phyloP scores from a whole-genome alignment of 2,797 vertebrate species.

The Potorous gilbertii region DNA sequence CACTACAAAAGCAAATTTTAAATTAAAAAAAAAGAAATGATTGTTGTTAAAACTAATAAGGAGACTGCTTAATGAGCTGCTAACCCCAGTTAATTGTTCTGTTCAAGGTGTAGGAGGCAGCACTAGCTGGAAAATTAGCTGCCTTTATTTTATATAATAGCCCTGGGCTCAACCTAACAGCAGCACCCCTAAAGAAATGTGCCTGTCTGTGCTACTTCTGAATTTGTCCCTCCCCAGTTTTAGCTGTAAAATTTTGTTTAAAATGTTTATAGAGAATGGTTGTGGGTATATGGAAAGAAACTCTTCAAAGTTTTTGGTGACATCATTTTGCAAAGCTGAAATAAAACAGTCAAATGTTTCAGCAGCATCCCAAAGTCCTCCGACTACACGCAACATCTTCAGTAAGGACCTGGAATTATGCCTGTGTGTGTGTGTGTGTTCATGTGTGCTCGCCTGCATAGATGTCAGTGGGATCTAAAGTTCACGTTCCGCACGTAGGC shows the following conservation, averaged over 20 bases:
- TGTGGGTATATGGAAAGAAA: background rate
- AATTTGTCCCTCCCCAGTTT: background rate
- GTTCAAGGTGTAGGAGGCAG: background rate
- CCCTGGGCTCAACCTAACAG: background rate
- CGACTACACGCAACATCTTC: background rate
- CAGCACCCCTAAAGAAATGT: background rate
- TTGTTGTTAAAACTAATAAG: background rate
- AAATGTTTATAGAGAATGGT: background rate
- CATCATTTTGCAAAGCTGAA: background rate
- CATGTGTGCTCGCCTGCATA: background rate
- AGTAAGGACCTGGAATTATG: background rate
- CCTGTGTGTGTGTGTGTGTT: background rate
- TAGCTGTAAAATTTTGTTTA: background rate
- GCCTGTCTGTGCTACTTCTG: background rate
- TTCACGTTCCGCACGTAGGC: background rate
- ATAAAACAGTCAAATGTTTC: background rate
- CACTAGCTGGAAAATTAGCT: background rate
- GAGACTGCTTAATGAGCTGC: background rate
- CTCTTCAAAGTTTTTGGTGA: background rate
- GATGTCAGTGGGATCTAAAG: background rate
- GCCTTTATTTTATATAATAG: background rate
- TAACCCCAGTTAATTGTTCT: background rate
- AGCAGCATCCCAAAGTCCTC: background rate
- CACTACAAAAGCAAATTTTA: background rate
- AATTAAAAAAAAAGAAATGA: background rate